Evolutionary conservation across 1,140 invertebrate species (phyloP).

Genomic region (Drosophila hydei): DNA sequence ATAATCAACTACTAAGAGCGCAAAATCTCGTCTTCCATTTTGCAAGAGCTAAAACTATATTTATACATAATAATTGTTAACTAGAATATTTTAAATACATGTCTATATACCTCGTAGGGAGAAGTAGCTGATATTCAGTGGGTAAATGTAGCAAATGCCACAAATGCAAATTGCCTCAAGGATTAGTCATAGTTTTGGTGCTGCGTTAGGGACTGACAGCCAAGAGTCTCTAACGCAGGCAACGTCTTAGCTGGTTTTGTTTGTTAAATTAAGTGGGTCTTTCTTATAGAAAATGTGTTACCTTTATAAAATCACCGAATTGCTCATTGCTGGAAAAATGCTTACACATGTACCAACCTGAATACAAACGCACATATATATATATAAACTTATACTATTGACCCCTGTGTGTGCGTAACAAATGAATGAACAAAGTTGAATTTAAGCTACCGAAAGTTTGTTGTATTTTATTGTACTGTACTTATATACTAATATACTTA

Average conservation of each 20-base stretch:
- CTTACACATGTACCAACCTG: slow-evolving; percentile 23
- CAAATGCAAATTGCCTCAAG: slow-evolving; percentile 10
- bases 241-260: background rate
- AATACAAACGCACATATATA: slow-evolving; percentile 3
- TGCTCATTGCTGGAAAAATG: too few relatives aligned
- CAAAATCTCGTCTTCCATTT: slow-evolving; percentile 66
- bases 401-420: slow-evolving; percentile 8
- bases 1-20: slow-evolving; percentile 27
- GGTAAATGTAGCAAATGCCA: slow-evolving; percentile 4
- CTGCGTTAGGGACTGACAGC: slow-evolving; percentile 12
- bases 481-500: slow-evolving; percentile 4
- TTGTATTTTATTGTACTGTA: slow-evolving; percentile 17
- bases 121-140: slow-evolving; percentile 41
- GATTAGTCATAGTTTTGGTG: slow-evolving; percentile 27
- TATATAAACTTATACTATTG: slow-evolving; percentile 6
- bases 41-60: slow-evolving; percentile 47
- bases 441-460: slow-evolving; percentile 7
- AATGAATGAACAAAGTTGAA: slow-evolving; percentile 42
- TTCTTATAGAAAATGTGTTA: too few relatives aligned
- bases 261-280: too few relatives aligned
- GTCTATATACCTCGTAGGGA: slow-evolving; percentile 49
- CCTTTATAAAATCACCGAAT: background rate
- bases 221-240: slow-evolving; percentile 5
- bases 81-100: slow-evolving; percentile 19
- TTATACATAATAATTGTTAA: slow-evolving; percentile 28